A percentile compares a stretch with the other conserved stretches of the same genome.
Evolutionary conservation across 2,113 vertebrate species (phyloP).

Genomic region (Myocastor coypus): DNA sequence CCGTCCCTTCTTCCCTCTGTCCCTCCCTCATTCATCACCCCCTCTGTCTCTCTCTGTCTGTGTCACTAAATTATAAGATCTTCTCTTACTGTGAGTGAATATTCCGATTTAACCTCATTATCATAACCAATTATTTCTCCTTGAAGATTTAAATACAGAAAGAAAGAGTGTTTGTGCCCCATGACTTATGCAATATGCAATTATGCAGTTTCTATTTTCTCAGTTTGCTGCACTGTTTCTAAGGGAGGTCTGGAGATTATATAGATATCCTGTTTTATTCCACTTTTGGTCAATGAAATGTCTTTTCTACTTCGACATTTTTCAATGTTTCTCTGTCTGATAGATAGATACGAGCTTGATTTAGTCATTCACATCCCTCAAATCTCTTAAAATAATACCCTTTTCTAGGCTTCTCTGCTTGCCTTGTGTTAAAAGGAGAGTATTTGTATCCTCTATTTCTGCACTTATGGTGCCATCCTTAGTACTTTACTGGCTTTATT

Average conservation of each 20-base stretch:
- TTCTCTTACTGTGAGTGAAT: neutral
- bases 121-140: neutral
- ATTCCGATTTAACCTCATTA: rapidly evolving
- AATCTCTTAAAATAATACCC: neutral
- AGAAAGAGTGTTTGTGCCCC: neutral
- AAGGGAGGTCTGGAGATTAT: neutral
- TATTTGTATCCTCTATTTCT: neutral
- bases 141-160: neutral
- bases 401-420: neutral
- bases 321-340: neutral
- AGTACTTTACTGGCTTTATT: neutral
- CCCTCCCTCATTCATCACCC: too few relatives aligned
- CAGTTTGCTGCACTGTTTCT: neutral
- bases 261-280: too few relatives aligned
- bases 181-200: too few relatives aligned
- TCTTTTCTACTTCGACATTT: too few relatives aligned
- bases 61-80: neutral
- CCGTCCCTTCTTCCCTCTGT: too few relatives aligned
- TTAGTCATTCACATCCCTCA: neutral
- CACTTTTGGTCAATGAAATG: too few relatives aligned
- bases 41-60: too few relatives aligned
- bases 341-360: neutral
- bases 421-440: neutral
- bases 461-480: neutral
- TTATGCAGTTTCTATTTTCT: neutral